phyloP scores from a whole-genome alignment of 2,888 invertebrate species.

The Caenorhabditis afra region DNA sequence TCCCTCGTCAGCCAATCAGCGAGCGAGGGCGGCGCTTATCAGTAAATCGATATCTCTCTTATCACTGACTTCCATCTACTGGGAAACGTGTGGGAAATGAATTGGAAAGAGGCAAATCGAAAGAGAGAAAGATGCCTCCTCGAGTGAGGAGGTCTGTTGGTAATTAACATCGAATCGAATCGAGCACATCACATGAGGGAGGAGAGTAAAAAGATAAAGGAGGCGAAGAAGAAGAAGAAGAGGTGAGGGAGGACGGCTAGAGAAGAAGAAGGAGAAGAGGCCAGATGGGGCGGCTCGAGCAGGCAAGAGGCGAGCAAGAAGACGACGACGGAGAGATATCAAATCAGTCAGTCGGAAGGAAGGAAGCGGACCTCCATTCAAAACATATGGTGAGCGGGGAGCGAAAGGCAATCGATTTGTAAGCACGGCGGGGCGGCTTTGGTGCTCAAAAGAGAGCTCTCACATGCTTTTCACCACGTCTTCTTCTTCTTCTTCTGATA shows the following conservation, averaged over 20 bases:
- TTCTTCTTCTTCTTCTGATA: constrained; percentile 46
- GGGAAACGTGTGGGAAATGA: background rate
- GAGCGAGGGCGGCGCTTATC: constrained; percentile 25
- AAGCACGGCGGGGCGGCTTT: background rate
- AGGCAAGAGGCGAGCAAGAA: background rate
- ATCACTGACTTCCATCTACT: background rate
- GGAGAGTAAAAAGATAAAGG: constrained; percentile 30
- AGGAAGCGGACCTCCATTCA: constrained; percentile 34
- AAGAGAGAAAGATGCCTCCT: background rate
- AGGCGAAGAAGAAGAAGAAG: constrained; percentile 6
- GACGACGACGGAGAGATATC: constrained; percentile 39
- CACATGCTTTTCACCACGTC: constrained; percentile 2
- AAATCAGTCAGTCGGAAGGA: constrained; percentile 58
- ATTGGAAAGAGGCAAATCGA: background rate
- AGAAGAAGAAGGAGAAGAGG: constrained; percentile 1
- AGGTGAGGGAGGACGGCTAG: constrained; percentile 8
- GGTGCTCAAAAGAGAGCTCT: constrained; percentile 10
- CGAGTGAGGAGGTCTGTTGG: constrained; percentile 35
- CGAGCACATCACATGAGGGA: constrained; percentile 11
- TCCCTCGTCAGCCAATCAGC: constrained; percentile 21
- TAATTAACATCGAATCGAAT: constrained; percentile 47
- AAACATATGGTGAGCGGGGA: constrained; percentile 37
- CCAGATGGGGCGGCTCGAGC: constrained; percentile 5
- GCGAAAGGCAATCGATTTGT: constrained; percentile 19
- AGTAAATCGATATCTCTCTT: background rate